Evolutionary conservation across 2,888 invertebrate genomes (phyloP).

Genomic region (Plebejus melissa): DNA sequence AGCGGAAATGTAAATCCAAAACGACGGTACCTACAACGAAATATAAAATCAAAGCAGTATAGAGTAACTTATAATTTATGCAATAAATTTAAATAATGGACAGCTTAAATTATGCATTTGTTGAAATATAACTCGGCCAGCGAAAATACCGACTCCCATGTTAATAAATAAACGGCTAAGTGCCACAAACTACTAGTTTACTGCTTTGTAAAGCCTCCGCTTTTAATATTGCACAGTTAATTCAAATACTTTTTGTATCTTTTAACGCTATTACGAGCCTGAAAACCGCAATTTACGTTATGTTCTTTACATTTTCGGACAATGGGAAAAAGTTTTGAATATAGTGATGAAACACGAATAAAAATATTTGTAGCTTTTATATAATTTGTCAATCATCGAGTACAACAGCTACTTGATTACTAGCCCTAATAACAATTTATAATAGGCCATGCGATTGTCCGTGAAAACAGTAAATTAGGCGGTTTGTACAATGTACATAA

Average conservation of each 20-base stretch:
- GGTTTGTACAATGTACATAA: too few species aligned
- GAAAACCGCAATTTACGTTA: not conserved
- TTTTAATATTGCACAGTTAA: conserved; percentile 25
- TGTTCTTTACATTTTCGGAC: not conserved
- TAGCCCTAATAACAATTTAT: not conserved
- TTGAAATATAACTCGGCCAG: conserved; percentile 18
- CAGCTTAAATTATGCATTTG: conserved; percentile 6
- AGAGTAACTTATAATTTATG: not conserved
- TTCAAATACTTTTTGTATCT: conserved; percentile 26
- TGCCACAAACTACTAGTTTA: conserved; percentile 26
- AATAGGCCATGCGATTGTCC: not conserved
- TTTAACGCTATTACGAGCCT: conserved; percentile 1
- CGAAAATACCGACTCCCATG: conserved; percentile 27
- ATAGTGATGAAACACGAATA: not conserved
- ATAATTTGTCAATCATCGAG: not conserved
- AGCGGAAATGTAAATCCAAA: too few species aligned
- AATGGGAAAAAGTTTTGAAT: not conserved
- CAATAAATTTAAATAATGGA: conserved; percentile 15
- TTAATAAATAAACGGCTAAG: conserved; percentile 25
- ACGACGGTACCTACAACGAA: not conserved
- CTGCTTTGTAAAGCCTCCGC: conserved; percentile 26
- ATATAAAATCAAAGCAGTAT: not conserved
- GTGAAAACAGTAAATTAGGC: not conserved
- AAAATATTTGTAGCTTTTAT: too few species aligned
- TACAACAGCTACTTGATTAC: not conserved